phyloP scores from a whole-genome alignment of 2,113 vertebrate genomes.

The Ophiodon elongatus region DNA sequence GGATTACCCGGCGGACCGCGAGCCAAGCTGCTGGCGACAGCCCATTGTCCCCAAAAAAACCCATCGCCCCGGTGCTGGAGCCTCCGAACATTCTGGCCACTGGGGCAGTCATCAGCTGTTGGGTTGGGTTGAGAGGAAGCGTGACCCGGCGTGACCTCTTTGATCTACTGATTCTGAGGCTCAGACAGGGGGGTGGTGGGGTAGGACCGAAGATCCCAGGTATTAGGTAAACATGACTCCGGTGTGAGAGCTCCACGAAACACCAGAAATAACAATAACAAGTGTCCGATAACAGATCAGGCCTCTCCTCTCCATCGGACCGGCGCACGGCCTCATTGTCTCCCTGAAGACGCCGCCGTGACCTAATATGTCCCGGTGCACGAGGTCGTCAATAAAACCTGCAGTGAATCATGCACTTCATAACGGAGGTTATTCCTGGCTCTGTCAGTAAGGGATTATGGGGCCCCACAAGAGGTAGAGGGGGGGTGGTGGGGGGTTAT shows the following conservation, averaged over 20 bases:
- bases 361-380: not conserved
- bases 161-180: conserved; percentile 26
- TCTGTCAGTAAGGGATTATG: not conserved
- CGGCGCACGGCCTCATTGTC: conserved; percentile 19
- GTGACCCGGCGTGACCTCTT: conserved; percentile 24
- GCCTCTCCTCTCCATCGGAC: conserved; percentile 24
- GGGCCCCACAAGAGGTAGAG: not conserved
- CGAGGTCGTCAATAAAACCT: not conserved
- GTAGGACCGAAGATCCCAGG: conserved; percentile 8
- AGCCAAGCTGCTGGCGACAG: conserved; percentile 59
- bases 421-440: not conserved
- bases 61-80: conserved; percentile 52
- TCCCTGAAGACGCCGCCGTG: not conserved
- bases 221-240: conserved; percentile 40
- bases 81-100: conserved; percentile 71
- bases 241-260: conserved; percentile 41
- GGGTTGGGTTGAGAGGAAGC: conserved; percentile 37
- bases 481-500: too few species aligned
- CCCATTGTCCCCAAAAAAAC: conserved; percentile 75
- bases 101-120: conserved; percentile 59
- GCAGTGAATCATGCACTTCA: not conserved
- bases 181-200: not conserved
- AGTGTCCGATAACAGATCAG: conserved; percentile 37
- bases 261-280: conserved; percentile 45
- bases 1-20: conserved; percentile 56